Evolutionary conservation across 2,113 vertebrate genomes (phyloP), one percentile per base, ranked within the genome.

Genomic region (Myotis davidii): DNA sequence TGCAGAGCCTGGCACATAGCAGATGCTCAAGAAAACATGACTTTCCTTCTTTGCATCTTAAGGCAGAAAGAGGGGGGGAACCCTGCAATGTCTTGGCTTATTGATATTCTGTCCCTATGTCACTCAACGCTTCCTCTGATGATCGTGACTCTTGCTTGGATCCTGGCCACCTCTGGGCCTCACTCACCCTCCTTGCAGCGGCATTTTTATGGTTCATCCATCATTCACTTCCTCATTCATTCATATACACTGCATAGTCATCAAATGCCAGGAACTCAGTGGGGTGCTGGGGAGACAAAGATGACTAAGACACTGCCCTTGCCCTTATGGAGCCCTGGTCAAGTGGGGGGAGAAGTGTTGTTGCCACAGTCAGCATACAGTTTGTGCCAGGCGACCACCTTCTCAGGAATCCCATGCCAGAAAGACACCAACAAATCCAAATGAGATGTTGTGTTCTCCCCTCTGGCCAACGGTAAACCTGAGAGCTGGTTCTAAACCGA

Each of bases 151-250:
- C 72, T 64, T 74, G 74, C 56, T 94, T 92, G 85, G 95, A 88
- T 86, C 92, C 65, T 21, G 42, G 95, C 94, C 96, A 94, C 90
- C 87, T 88, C 88, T 52, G 54, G 34, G 34, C 83, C 39, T 94
- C 45, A 64, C 59, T 94, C 52, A 65, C 70, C 42, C 9, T 93
- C 56, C 74, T 79, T 65, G 23, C 32, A 59, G 70, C 96, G 95
- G 59, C 93, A 83, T 73, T 93, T 94, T 95, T 96, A 94, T 83
- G 56, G 88, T 85, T 82, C 93, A 96, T 95, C 77, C 34, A 45
- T 90, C 90, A 90, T 76, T 85, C 39, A 72, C n/a, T 78, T 95
- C 69, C 90, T 97, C 88, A 90, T 90, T 94, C 85, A 90, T 59
- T 94, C 90, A 86, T 74, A 67, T 14, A 74, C 34, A 81, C 45